These are phyloP conservation scores for Hystrix brachyura DNA, from an alignment of 2,113 vertebrate genomes.

Conservation along the genomic window DNA sequence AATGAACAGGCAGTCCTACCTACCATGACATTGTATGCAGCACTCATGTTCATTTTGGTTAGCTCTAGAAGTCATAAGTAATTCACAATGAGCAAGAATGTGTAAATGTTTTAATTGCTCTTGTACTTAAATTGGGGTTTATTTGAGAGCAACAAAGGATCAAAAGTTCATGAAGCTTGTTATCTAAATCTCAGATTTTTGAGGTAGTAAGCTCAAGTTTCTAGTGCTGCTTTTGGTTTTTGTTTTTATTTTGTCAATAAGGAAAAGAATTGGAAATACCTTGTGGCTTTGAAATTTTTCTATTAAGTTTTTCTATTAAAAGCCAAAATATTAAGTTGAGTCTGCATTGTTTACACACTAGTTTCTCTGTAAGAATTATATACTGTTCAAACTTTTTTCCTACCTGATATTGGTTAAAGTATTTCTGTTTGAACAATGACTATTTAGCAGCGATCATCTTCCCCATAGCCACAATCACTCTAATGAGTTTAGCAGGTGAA, in stretches of 20 bases:
- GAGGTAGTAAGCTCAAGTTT: constrained; percentile 43
- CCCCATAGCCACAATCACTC: background rate
- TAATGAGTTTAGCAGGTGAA: constrained; percentile 6
- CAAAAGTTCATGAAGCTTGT: constrained; percentile 27
- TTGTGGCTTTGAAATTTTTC: constrained; percentile 9
- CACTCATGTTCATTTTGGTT: constrained; percentile 44
- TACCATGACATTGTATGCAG: constrained; percentile 12
- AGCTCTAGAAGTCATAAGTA: constrained; percentile 47
- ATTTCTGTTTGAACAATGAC: constrained; percentile 18
- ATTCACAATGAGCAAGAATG: constrained; percentile 7
- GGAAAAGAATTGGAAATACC: background rate
- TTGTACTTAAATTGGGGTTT: constrained; percentile 7
- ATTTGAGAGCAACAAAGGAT: constrained; percentile 36
- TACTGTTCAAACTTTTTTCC: background rate
- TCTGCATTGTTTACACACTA: background rate
- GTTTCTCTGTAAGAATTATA: background rate
- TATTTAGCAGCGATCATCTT: background rate
- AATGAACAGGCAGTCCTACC: constrained; percentile 71
- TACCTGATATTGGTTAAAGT: background rate
- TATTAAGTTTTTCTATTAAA: constrained; percentile 44
- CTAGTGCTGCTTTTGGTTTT: background rate
- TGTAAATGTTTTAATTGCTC: constrained; percentile 22
- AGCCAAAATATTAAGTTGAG: constrained; percentile 47
- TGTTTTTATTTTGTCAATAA: background rate
- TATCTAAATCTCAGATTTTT: constrained; percentile 62